Base-by-base conservation (phyloP, 2,113 vertebrate species). In the Mormyrus lacerda region DNA sequence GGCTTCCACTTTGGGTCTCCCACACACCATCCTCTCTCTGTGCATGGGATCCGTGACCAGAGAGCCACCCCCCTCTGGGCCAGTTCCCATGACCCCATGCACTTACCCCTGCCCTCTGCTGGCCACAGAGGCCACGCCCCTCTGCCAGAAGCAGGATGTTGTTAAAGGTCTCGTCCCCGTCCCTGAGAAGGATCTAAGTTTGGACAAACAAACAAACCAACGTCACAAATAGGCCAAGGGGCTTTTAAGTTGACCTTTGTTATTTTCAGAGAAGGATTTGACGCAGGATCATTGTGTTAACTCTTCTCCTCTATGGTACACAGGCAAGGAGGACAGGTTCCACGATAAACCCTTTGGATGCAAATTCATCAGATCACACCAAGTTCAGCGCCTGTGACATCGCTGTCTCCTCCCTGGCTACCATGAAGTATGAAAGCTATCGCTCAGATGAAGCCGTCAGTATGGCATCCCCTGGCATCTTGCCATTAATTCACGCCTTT, bases 201-300 rank as follows among this genome's bases (percentile, higher is more conserved):
- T 84, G 79, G 51, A 89, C 88, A 85, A 89, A 89, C 88, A 89
- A 89, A 89, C 76, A 85, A 27, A 79, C 53, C 21, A 10, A 84
- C 76, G 42, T 58, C 42, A 27, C 73, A 15, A 53, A 50, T 27
- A n/a, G 48, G 85, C 13, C 35, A 19, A 39, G 88, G 31, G 21
- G 19, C 31, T 42, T 84, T 61, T 79, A 84, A 89, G 76, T 84
- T 45, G 76, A 27, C 24, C 50, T 47, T 88, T 45, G 42, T 84
- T 89, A 89, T 89, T 89, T 89, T 89, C 85, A 84, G 88, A 58
- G 51, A 47, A 15, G 39, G 31, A 61, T 89, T 84, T 89, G 88
- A 88, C 48, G 50, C n/a, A 47, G 50, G 51, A 53, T 85, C 42
- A 85, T 84, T 89, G 88, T 89, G 79, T 48, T 11, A 13, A 17